Conservation (phyloP, 1,140 invertebrate species). For the Hetaerina americana region DNA sequence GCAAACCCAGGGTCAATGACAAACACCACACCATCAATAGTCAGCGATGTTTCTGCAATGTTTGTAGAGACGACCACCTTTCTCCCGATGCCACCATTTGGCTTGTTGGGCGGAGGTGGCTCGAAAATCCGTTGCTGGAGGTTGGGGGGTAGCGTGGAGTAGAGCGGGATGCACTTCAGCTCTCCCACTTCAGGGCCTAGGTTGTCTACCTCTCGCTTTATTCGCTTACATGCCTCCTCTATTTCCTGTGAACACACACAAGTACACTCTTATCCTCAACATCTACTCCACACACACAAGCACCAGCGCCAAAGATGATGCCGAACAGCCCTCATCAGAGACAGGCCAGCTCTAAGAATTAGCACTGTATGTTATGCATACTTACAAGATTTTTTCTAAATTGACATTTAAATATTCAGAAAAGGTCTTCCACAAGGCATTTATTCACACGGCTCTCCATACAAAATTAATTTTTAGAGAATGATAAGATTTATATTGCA, state of each 20-base stretch:
- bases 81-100: constrained; percentile 88
- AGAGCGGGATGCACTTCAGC: constrained; percentile 95
- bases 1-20: constrained; percentile 99
- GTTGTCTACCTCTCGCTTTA: constrained; percentile 94
- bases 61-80: constrained; percentile 98
- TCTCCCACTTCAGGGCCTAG: constrained; percentile 93
- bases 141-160: constrained; percentile 95
- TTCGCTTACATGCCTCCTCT: constrained; percentile 97
- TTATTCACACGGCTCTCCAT: too few species aligned
- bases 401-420: too few species aligned
- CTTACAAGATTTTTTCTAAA: too few species aligned
- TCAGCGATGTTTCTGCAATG: constrained; percentile 97
- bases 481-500: too few species aligned
- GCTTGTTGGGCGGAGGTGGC: constrained; percentile 77
- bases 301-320: too few species aligned
- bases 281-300: too few species aligned
- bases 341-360: too few species aligned
- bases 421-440: too few species aligned
- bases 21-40: constrained; percentile 99
- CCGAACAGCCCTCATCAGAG: too few species aligned
- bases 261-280: too few species aligned
- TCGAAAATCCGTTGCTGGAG: constrained; percentile 97
- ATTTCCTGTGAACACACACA: constrained; percentile 68
- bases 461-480: too few species aligned
- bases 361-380: too few species aligned